These are phyloP conservation scores for Andricus curvator DNA, from an alignment of 2,888 invertebrate species.

Conservation along the genomic window DNA sequence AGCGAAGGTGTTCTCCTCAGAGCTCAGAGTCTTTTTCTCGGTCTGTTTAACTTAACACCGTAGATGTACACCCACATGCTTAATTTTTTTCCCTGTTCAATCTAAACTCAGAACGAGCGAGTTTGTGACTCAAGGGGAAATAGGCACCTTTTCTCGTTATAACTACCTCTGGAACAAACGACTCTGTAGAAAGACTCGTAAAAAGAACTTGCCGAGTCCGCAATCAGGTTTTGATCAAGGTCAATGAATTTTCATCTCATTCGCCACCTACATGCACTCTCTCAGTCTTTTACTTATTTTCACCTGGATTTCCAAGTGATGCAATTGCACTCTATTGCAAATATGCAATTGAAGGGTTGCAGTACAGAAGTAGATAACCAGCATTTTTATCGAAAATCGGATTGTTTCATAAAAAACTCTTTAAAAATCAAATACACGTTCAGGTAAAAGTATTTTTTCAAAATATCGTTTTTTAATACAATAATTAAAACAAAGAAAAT, in stretches of 20 bases:
- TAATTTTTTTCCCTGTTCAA: slow-evolving; percentile 47
- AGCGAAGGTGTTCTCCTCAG: neutral
- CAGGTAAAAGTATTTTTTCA: too few species aligned
- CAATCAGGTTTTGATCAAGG: slow-evolving; percentile 39
- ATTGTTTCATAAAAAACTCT: too few species aligned
- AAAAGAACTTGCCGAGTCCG: slow-evolving; percentile 12
- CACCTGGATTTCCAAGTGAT: neutral
- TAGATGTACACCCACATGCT: slow-evolving; percentile 53
- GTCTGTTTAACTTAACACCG: slow-evolving; percentile 54
- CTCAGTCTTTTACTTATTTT: slow-evolving; percentile 12
- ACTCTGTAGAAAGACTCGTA: slow-evolving; percentile 26
- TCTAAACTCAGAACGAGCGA: slow-evolving; percentile 30
- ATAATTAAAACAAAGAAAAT: too few species aligned
- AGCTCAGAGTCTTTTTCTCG: slow-evolving; percentile 47
- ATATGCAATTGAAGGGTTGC: neutral
- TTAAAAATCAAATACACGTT: too few species aligned
- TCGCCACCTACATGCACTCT: slow-evolving; percentile 16
- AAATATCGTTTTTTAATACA: too few species aligned
- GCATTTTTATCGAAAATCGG: too few species aligned
- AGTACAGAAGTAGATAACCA: too few species aligned
- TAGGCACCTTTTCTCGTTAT: slow-evolving; percentile 21
- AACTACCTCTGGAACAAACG: slow-evolving; percentile 42
- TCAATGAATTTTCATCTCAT: slow-evolving; percentile 32
- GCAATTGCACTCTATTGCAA: neutral
- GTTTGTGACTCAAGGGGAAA: slow-evolving; percentile 47